A percentile compares a stretch with the other conserved stretches of the same genome.
Evolutionary conservation across 2,888 invertebrate genomes (phyloP).

Genomic region (Nebria salina): DNA sequence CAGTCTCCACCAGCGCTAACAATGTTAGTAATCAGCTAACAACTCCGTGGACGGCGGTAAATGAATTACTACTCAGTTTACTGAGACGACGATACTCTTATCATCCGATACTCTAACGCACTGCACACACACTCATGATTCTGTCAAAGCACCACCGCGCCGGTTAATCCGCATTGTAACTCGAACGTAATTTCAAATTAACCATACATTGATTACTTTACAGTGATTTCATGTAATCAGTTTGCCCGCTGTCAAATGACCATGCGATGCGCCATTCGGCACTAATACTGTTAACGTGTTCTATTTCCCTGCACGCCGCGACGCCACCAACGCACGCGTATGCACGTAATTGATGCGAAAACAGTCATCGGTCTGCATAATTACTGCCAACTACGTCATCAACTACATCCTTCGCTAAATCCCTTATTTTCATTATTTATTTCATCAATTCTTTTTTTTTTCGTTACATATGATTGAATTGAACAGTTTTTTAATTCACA

Average conservation of each 20-base stretch:
- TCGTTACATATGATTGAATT: no score
- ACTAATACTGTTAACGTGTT: slow-evolving; percentile 27
- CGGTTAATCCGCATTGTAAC: slow-evolving; percentile 5
- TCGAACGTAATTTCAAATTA: slow-evolving; percentile 35
- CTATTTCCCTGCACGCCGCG: neutral
- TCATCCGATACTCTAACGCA: neutral
- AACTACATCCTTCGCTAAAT: neutral
- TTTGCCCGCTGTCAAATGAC: slow-evolving; percentile 25
- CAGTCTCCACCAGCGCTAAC: slow-evolving; percentile 16
- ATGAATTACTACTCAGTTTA: neutral
- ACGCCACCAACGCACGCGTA: slow-evolving; percentile 14
- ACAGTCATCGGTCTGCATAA: slow-evolving; percentile 40
- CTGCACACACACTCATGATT: neutral
- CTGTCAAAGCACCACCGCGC: neutral
- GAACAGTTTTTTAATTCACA: no score
- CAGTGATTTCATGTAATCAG: slow-evolving; percentile 42
- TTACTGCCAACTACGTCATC: slow-evolving; percentile 39
- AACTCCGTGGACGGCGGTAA: slow-evolving; percentile 5
- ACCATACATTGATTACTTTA: slow-evolving; percentile 38
- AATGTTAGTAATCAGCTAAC: slow-evolving; percentile 25
- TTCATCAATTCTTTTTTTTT: neutral
- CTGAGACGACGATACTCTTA: neutral
- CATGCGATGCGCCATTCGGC: slow-evolving; percentile 27
- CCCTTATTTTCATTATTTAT: neutral
- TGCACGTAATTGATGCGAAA: slow-evolving; percentile 39